A percentile compares a stretch with the other conserved stretches of the same genome.
Evolutionary conservation across 2,113 vertebrate species (phyloP).

Genomic region (Oncorhynchus mykiss): DNA sequence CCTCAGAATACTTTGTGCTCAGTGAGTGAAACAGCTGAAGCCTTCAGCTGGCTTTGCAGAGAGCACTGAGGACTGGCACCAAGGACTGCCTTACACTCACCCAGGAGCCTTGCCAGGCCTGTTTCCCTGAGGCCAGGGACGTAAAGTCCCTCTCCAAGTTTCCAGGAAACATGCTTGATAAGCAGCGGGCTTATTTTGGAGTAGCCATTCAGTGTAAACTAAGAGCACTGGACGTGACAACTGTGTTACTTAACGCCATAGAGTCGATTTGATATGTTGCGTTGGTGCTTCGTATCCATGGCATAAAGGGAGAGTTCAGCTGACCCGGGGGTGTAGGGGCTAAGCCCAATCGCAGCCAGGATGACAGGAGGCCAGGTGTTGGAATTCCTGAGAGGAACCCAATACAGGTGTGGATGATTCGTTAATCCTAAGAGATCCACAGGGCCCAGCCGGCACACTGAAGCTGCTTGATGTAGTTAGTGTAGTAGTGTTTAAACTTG

Average conservation of each 20-base stretch:
- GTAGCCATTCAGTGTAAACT: conserved; percentile 56
- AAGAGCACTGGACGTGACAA: conserved; percentile 47
- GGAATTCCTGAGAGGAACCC: conserved; percentile 3
- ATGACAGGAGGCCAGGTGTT: conserved; percentile 3
- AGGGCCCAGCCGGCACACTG: neutral
- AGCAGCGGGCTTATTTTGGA: conserved; percentile 62
- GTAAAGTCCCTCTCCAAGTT: conserved; percentile 71
- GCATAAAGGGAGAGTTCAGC: conserved; percentile 13
- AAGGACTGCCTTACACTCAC: too few relatives aligned
- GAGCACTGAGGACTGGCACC: too few relatives aligned
- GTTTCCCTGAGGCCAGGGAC: too few relatives aligned
- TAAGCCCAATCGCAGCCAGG: conserved; percentile 1
- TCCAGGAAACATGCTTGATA: conserved; percentile 82
- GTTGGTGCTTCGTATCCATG: conserved; percentile 12
- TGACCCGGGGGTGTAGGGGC: neutral
- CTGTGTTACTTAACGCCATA: conserved; percentile 57
- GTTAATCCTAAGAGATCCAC: neutral
- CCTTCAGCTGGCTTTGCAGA: too few relatives aligned
- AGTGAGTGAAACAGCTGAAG: too few relatives aligned
- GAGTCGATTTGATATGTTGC: conserved; percentile 1
- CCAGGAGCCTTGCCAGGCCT: too few relatives aligned
- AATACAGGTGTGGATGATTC: conserved; percentile 5
- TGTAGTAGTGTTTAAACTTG: neutral
- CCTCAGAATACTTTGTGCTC: too few relatives aligned
- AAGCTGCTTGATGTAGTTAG: neutral